Conservation (phyloP, 2,113 vertebrate species). For the Symphodus melops region DNA sequence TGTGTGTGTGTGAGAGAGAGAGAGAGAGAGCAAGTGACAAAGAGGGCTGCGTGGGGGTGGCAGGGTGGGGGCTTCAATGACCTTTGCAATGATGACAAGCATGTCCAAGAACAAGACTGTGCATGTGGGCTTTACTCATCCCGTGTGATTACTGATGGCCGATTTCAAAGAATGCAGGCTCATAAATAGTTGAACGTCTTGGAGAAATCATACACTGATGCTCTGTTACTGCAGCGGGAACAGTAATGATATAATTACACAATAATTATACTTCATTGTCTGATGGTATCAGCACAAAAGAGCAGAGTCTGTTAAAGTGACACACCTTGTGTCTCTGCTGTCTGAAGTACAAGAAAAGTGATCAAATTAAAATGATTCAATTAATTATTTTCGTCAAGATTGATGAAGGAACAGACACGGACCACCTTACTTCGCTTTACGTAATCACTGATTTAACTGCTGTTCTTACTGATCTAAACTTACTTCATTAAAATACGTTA, state of each 20-base stretch:
- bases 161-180: constrained; percentile 22
- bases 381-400: background rate
- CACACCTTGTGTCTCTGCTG: constrained; percentile 7
- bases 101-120: constrained; percentile 70
- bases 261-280: constrained; percentile 56
- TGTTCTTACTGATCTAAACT: no score
- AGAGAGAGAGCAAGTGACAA: constrained; percentile 25
- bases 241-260: constrained; percentile 57
- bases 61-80: constrained; percentile 75
- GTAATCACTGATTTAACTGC: no score
- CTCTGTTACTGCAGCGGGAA: constrained; percentile 14
- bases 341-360: constrained; percentile 18
- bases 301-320: constrained; percentile 36
- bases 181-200: constrained; percentile 43
- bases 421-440: no score
- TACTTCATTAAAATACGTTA: no score
- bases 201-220: constrained; percentile 29
- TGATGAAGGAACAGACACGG: no score
- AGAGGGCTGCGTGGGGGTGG: constrained; percentile 37
- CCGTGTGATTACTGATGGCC: constrained; percentile 58
- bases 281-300: constrained; percentile 36
- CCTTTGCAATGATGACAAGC: constrained; percentile 89
- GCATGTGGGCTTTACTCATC: constrained; percentile 64
- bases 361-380: background rate
- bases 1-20: constrained; percentile 33